phyloP scores from a whole-genome alignment of 2,797 vertebrate species.

The Sebastes cheni region DNA sequence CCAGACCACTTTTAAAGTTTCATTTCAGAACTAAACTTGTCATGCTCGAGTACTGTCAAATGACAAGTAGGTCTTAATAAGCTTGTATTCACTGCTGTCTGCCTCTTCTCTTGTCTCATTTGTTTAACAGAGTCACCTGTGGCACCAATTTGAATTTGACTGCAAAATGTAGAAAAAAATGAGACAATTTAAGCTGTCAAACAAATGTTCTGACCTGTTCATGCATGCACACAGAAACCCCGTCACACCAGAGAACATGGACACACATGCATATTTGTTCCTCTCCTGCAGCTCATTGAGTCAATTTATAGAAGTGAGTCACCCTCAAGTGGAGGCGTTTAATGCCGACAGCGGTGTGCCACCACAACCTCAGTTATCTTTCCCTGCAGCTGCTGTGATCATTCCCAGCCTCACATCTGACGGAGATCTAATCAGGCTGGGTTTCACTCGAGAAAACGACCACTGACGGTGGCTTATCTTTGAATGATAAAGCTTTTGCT shows the following conservation, averaged over 20 bases:
- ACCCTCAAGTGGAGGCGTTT: conserved; percentile 60
- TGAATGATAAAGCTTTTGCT: neutral
- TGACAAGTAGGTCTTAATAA: neutral
- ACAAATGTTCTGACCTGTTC: neutral
- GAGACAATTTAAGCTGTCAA: neutral
- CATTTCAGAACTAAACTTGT: neutral
- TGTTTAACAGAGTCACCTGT: conserved; percentile 27
- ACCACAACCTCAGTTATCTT: conserved; percentile 57
- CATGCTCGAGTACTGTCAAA: neutral
- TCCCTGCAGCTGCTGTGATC: conserved; percentile 5
- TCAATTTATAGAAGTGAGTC: conserved; percentile 62
- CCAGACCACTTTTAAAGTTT: neutral
- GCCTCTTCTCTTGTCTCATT: neutral
- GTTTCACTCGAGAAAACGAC: neutral
- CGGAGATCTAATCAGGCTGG: neutral
- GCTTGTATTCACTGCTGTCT: neutral
- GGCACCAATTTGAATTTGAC: conserved; percentile 16
- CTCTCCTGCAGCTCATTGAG: conserved; percentile 20
- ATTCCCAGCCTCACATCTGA: neutral
- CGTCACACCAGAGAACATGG: neutral
- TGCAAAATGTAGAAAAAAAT: neutral
- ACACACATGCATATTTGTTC: neutral
- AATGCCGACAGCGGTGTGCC: conserved; percentile 40
- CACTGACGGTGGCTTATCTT: neutral
- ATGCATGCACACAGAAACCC: neutral